phyloP scores from a whole-genome alignment of 2,113 vertebrate species.

The Microcebus tavaratra region DNA sequence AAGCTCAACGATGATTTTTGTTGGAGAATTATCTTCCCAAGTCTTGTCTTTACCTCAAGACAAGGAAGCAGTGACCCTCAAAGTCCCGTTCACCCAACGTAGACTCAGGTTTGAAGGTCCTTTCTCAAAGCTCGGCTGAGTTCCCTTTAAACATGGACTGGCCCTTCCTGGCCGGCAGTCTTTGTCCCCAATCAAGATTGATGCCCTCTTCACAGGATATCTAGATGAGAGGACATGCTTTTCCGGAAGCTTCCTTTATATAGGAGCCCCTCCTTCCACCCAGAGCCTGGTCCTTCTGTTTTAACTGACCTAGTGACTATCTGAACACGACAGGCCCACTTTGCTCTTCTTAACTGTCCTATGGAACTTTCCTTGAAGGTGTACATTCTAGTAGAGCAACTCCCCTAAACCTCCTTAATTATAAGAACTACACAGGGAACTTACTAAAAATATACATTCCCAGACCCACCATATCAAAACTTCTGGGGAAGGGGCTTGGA shows the following conservation, averaged over 20 bases:
- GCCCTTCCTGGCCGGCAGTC: neutral
- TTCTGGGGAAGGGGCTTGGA: neutral
- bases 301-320: neutral
- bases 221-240: neutral
- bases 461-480: neutral
- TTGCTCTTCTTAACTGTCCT: neutral
- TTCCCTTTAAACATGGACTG: neutral
- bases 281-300: neutral
- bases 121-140: neutral
- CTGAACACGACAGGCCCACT: neutral
- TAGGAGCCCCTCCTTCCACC: neutral
- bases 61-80: neutral
- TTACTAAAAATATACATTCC: neutral
- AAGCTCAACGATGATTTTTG: neutral
- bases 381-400: neutral
- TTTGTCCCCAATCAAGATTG: neutral
- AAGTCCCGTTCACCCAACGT: neutral
- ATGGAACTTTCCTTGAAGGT: neutral
- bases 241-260: constrained; percentile 23
- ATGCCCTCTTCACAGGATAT: neutral
- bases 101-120: neutral
- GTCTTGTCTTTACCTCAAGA: neutral
- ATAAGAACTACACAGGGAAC: neutral
- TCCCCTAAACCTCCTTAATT: neutral
- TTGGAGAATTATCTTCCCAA: neutral